phyloP scores from a whole-genome alignment of 2,888 invertebrate genomes.

The Polymixis flavicincta region DNA sequence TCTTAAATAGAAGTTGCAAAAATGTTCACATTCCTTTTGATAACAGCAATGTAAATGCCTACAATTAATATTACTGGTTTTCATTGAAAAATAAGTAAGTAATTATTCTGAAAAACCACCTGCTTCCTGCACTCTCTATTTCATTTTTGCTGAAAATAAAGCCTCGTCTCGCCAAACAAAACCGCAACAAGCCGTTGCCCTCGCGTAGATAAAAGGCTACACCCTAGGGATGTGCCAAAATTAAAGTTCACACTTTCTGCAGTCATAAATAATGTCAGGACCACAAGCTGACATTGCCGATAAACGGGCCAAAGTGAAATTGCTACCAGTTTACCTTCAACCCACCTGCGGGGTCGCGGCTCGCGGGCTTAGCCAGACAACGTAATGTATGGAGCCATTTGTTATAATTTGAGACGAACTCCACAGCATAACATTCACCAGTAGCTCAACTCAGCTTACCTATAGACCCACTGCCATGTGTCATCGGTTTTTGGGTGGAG shows the following conservation, averaged over 20 bases:
- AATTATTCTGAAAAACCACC: not conserved
- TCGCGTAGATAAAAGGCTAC: conserved; percentile 52
- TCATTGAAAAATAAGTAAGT: not conserved
- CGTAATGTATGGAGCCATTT: conserved; percentile 80
- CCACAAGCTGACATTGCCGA: conserved; percentile 66
- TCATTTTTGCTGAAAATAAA: not conserved
- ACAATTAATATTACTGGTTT: too few species aligned
- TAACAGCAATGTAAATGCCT: not conserved
- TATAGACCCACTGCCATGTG: conserved; percentile 16
- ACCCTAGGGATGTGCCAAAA: conserved; percentile 48
- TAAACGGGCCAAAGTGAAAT: conserved; percentile 69
- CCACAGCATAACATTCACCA: conserved; percentile 58
- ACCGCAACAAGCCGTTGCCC: conserved; percentile 8
- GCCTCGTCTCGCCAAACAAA: conserved; percentile 6
- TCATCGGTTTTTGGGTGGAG: conserved; percentile 9
- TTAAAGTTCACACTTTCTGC: conserved; percentile 65
- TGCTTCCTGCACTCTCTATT: not conserved
- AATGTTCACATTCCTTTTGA: not conserved
- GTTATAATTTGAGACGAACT: conserved; percentile 80
- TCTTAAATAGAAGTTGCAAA: not conserved
- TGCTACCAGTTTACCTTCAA: conserved; percentile 65
- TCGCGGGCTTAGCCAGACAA: conserved; percentile 66
- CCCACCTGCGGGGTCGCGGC: conserved; percentile 57
- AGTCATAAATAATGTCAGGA: conserved; percentile 67
- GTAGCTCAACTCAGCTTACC: conserved; percentile 55